A percentile compares a stretch with the other conserved stretches of the same genome.
phyloP scores from a whole-genome alignment of 2,797 vertebrate species.

The Gila robusta region DNA sequence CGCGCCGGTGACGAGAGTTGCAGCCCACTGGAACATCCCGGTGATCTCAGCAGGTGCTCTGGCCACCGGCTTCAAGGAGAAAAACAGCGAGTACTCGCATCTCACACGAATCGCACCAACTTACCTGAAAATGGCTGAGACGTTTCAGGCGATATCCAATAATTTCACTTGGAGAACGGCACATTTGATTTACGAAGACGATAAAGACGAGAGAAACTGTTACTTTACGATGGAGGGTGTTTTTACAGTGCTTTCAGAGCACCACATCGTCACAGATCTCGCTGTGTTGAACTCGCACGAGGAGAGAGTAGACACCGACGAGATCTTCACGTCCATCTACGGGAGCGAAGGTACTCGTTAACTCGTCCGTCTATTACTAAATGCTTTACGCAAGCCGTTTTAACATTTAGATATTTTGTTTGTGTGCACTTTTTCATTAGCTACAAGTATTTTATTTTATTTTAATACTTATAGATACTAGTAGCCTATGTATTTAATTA shows the following conservation, averaged over 20 bases:
- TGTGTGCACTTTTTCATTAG: background rate
- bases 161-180: conserved; percentile 89
- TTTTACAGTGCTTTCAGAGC: conserved; percentile 81
- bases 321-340: conserved; percentile 75
- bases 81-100: conserved; percentile 87
- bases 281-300: conserved; percentile 74
- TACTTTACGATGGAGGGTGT: conserved; percentile 93
- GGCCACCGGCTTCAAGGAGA: conserved; percentile 86
- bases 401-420: background rate
- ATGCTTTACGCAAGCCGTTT: background rate
- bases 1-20: conserved; percentile 88
- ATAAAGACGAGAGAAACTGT: conserved; percentile 88
- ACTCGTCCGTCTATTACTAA: background rate
- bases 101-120: conserved; percentile 92
- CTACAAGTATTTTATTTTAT: background rate
- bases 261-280: conserved; percentile 77
- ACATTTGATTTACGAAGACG: conserved; percentile 89
- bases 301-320: conserved; percentile 80
- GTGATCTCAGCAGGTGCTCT: conserved; percentile 94
- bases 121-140: conserved; percentile 95
- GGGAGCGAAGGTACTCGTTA: conserved; percentile 75
- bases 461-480: too few relatives aligned
- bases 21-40: conserved; percentile 94
- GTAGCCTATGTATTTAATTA: background rate
- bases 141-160: conserved; percentile 87